phyloP scores from a whole-genome alignment of 2,113 vertebrate genomes.

The Oryzias curvinotus region DNA sequence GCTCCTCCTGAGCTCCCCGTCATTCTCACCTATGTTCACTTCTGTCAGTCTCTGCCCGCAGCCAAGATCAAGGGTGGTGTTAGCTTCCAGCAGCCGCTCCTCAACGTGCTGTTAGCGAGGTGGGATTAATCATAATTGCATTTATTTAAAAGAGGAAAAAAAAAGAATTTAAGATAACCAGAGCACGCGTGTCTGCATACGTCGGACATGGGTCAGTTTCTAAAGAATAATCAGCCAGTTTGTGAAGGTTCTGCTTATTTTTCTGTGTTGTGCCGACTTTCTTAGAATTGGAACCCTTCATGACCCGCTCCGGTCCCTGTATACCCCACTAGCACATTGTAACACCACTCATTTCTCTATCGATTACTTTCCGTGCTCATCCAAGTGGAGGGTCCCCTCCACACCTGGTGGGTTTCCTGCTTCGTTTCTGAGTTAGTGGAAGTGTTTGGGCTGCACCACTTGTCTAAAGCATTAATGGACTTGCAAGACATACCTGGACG shows the following conservation, averaged over 20 bases:
- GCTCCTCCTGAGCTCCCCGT: slow-evolving; percentile 36
- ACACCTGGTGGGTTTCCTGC: slow-evolving; percentile 26
- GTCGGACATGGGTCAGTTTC: slow-evolving; percentile 63
- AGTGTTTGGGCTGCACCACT: slow-evolving; percentile 54
- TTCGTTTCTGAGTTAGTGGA: slow-evolving; percentile 30
- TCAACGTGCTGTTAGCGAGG: slow-evolving; percentile 44
- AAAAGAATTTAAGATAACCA: slow-evolving; percentile 36
- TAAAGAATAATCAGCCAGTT: slow-evolving; percentile 68
- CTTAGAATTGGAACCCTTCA: slow-evolving; percentile 22
- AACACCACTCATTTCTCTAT: slow-evolving; percentile 12
- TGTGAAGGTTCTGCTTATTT: slow-evolving; percentile 56
- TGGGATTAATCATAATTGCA: slow-evolving; percentile 57
- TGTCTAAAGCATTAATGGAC: slow-evolving; percentile 67
- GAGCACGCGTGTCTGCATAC: slow-evolving; percentile 58
- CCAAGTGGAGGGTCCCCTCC: slow-evolving; percentile 7
- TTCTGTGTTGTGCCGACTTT: slow-evolving; percentile 44
- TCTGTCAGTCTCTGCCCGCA: slow-evolving; percentile 71
- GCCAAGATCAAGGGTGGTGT: slow-evolving; percentile 55
- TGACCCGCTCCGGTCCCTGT: slow-evolving; percentile 16
- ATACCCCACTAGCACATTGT: slow-evolving; percentile 25
- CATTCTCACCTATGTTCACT: slow-evolving; percentile 52
- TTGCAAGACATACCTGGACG: slow-evolving; percentile 54
- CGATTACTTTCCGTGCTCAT: slow-evolving; percentile 25
- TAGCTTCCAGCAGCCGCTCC: slow-evolving; percentile 18
- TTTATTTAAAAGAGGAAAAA: slow-evolving; percentile 46